Base-by-base conservation (phyloP, 2,888 invertebrate genomes). In the Drosophila mercatorum region DNA sequence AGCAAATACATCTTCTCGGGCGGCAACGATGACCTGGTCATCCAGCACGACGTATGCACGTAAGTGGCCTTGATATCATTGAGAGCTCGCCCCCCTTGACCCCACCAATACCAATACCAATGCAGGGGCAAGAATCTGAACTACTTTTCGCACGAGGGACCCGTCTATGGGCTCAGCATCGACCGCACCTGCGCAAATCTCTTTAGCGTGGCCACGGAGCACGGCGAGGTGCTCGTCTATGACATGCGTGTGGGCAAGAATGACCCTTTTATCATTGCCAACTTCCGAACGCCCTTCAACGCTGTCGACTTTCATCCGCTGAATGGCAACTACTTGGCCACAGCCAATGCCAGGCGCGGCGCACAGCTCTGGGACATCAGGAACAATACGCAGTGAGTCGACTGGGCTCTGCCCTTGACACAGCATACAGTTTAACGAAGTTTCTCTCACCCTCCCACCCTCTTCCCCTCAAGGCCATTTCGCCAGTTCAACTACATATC, bases 231-330 rank as follows among this genome's bases (percentile, higher is more conserved):
- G 71, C 94, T 97, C 46, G 94, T 98, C 40, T 98, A 96, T 93
- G 98, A 99, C 92, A 95, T 92, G 36, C 90, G 93, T 10, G 96
- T 49, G 93, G 98, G 86, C 95, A 86, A 91, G 10, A 88, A 90
- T 14, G 91, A 91, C 40, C 91, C 92, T 0, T 53, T 90, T 49
- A 82, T 90, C 10, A 81, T 92, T 2, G 94, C 95, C 80, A 94
- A 95, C 79, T 92, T 96, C 87, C 94, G 94, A 81, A 94, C 95
- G 60, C 95, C 98, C n/a, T 98, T 97, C 93, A 98, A 98, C 93
- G 97, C 97, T n/a, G 98, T 98, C 43, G 97, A 97, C 95, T 98
- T 96, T 93, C 98, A 98, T 93, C 98, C 98, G 0, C 93, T 95
- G 31, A 97, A 98, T 89, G 94, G 96, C 0, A 94, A 96, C 83